Evolutionary conservation across 2,888 invertebrate genomes (phyloP), one percentile per base, ranked within the genome.

Genomic region (Acronicta alni): DNA sequence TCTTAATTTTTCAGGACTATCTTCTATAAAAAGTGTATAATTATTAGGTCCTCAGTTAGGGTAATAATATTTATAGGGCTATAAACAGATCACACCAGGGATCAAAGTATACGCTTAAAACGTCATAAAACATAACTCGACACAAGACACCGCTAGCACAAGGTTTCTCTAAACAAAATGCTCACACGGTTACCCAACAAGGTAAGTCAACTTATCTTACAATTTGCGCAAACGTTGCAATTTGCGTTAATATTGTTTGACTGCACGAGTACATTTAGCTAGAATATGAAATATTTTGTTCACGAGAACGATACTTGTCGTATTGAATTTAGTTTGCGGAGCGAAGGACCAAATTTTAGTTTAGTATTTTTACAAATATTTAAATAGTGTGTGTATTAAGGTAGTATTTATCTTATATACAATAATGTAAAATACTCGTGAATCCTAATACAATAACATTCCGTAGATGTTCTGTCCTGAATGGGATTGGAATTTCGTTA

Each of bases 181-280:
- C 30, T 32, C 35, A 1, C 12, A 1, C 14, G 16, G 9, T 47
- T 68, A 48, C 49, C 23, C 35, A 54, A 48, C 51, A 26, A n/a
- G n/a, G 23, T 14, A 17, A 48, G 56, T 44, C 26, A 39, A 52
- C 63, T 54, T 68, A 57, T 68, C 51, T 47, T 30, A 47, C 32
- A 52, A 38, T 23, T 67, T 67, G 43, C 53, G 63, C 54, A 63
- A 67, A 52, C 57, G n/a, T 51, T 47, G 46, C 68, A 49, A 61
- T 26, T 18, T n/a, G 16, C 39, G 8, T 47, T 18, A 52, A 64
- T 44, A 65, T 58, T 65, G 45, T 57, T 44, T 5, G 9, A 43
- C 5, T 23, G 16, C 26, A 49, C 60, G 20, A 51, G 38, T 17
- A 14, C 10, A 37, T 59, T 48, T 59, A 46, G 23, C 23, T 59